Conservation (phyloP, 2,113 vertebrate genomes). For the Carassius auratus region DNA sequence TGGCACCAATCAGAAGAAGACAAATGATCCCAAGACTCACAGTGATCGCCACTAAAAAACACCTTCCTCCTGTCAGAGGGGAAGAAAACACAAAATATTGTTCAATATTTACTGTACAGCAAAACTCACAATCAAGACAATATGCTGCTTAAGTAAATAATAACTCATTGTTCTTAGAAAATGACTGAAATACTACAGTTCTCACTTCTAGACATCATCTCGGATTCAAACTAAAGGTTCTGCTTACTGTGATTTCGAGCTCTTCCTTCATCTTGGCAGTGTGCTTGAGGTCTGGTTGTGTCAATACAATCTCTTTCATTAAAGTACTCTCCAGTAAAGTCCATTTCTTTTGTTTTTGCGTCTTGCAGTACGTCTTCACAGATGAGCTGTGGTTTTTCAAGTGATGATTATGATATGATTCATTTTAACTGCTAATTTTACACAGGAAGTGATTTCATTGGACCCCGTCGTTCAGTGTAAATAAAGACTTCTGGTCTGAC, state of each 20-base stretch:
- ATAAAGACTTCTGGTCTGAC: neutral
- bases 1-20: conserved; percentile 2
- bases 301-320: neutral
- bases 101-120: neutral
- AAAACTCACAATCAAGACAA: neutral
- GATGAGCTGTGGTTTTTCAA: neutral
- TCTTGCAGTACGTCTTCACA: neutral
- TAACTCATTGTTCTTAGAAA: neutral
- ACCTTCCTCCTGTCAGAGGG: neutral
- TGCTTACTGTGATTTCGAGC: neutral
- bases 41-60: neutral
- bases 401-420: neutral
- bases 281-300: neutral
- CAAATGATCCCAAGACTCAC: conserved; percentile 1
- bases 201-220: neutral
- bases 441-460: neutral
- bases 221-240: neutral
- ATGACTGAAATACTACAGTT: neutral
- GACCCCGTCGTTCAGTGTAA: neutral
- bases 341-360: neutral
- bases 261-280: neutral
- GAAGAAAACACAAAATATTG: neutral
- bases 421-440: neutral
- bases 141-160: neutral
- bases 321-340: neutral